These are phyloP conservation scores for Catharus ustulatus DNA, from an alignment of 2,797 vertebrate species.

Conservation along the genomic window DNA sequence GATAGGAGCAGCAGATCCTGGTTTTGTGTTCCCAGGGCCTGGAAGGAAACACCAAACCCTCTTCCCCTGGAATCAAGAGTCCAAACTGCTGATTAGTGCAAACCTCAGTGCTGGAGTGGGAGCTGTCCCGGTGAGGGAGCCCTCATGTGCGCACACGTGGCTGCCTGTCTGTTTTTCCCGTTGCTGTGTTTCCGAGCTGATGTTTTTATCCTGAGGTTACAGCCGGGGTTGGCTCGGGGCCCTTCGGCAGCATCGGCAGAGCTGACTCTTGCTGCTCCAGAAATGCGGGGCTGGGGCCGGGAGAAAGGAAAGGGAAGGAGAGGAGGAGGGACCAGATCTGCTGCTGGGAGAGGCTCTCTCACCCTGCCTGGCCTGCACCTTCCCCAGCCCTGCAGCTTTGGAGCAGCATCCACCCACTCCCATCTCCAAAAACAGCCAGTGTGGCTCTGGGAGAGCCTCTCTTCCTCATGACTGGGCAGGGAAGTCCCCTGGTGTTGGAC, in stretches of 20 bases:
- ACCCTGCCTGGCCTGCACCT: background rate
- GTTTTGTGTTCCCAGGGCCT: background rate
- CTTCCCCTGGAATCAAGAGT: background rate
- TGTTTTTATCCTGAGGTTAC: conserved; percentile 45
- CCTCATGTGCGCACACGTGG: background rate
- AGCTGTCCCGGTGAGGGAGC: background rate
- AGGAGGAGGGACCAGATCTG: background rate
- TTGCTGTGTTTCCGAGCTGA: conserved; percentile 37
- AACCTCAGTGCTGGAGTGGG: background rate
- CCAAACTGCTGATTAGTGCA: fast-evolving
- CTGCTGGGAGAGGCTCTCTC: conserved; percentile 12
- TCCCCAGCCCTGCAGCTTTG: background rate
- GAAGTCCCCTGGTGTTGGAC: background rate
- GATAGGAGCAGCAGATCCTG: background rate
- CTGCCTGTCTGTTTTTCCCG: background rate
- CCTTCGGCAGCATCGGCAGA: conserved; percentile 25
- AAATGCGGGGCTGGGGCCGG: background rate
- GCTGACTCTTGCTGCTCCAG: conserved; percentile 22
- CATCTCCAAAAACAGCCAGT: background rate
- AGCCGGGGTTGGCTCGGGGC: background rate
- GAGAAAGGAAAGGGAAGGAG: background rate
- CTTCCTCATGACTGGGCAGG: background rate
- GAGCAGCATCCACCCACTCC: background rate
- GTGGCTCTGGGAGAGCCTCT: background rate
- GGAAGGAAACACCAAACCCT: background rate